Conservation (phyloP, 2,888 invertebrate genomes). For the Carpatolechia fugitivella region DNA sequence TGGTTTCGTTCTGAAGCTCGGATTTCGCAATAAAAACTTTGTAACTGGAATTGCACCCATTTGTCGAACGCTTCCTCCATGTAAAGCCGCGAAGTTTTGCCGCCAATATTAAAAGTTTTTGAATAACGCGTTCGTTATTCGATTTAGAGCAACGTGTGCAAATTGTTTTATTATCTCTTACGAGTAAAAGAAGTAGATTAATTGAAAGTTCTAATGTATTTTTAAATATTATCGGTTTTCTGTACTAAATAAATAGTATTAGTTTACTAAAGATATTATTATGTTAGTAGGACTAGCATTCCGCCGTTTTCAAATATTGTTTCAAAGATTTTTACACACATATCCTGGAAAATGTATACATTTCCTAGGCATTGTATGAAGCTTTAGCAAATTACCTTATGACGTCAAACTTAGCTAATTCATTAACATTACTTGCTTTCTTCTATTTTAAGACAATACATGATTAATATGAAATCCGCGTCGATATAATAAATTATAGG, state of each 20-base stretch:
- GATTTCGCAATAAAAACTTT: neutral
- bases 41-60: neutral
- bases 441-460: too few relatives aligned
- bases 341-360: too few relatives aligned
- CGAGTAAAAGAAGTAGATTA: neutral
- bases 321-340: too few relatives aligned
- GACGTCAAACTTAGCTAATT: too few relatives aligned
- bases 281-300: too few relatives aligned
- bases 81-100: neutral
- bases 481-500: too few relatives aligned
- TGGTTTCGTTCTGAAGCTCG: neutral
- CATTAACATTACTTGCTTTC: too few relatives aligned
- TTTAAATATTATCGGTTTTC: neutral
- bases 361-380: too few relatives aligned
- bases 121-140: neutral
- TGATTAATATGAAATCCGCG: too few relatives aligned
- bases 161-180: neutral
- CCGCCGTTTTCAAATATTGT: too few relatives aligned
- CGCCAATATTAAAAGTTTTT: conserved; percentile 1
- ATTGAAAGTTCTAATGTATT: neutral
- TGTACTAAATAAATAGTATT: neutral
- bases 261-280: too few relatives aligned
- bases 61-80: neutral
- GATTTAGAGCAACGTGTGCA: neutral
- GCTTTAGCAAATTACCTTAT: too few relatives aligned